phyloP scores from a whole-genome alignment of 2,888 invertebrate genomes.

The Gryllus longicercus region DNA sequence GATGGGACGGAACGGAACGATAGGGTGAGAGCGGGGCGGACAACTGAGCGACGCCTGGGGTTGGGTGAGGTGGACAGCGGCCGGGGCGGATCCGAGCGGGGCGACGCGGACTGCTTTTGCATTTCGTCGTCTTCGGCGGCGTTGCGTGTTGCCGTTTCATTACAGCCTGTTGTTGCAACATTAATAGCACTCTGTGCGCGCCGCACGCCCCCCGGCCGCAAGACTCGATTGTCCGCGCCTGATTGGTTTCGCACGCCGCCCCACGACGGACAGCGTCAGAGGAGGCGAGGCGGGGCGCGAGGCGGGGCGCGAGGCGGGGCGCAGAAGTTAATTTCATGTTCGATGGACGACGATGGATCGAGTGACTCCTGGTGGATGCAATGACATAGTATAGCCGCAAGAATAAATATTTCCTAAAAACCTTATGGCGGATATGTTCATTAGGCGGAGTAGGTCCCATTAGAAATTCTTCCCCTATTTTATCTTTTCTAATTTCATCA shows the following conservation, averaged over 20 bases:
- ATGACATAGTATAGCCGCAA: too few relatives aligned
- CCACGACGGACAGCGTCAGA: neutral
- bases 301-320: neutral
- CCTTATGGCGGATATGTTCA: too few relatives aligned
- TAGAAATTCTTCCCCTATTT: too few relatives aligned
- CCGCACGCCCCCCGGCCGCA: neutral
- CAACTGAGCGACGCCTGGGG: neutral
- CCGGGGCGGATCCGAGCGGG: neutral
- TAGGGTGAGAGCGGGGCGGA: too few relatives aligned
- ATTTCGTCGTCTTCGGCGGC: neutral
- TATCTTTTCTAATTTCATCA: too few relatives aligned
- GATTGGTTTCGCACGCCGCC: neutral
- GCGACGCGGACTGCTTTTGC: neutral
- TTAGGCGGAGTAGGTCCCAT: too few relatives aligned
- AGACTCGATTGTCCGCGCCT: neutral
- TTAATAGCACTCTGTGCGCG: neutral
- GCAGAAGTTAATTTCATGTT: neutral
- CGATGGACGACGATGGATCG: too few relatives aligned
- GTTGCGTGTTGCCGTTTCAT: conserved; percentile 17
- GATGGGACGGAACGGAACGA: too few relatives aligned
- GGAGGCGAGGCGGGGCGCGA: neutral
- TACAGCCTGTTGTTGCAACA: neutral
- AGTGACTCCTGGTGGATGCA: too few relatives aligned
- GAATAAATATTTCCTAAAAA: too few relatives aligned
- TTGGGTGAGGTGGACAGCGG: neutral